Evolutionary conservation across 2,888 invertebrate genomes (phyloP).

Genomic region (Eristalis tenax): DNA sequence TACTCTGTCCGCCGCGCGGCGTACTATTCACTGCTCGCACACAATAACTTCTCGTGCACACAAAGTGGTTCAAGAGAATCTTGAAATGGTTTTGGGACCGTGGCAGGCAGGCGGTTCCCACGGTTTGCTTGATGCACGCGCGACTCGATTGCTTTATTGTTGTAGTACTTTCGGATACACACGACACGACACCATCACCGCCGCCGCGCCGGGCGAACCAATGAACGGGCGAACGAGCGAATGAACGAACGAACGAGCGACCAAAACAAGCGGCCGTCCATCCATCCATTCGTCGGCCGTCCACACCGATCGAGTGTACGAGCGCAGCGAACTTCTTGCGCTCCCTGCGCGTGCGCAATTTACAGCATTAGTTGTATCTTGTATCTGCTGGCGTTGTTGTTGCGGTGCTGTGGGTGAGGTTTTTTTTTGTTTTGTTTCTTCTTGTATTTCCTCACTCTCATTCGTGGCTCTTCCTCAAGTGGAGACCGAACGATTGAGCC

Average conservation of each 20-base stretch:
- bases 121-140: slow-evolving; percentile 74
- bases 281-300: slow-evolving; percentile 18
- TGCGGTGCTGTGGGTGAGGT: slow-evolving; percentile 5
- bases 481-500: slow-evolving; percentile 21
- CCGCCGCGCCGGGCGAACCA: neutral
- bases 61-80: slow-evolving; percentile 71
- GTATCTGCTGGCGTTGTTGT: slow-evolving; percentile 30
- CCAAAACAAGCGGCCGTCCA: slow-evolving; percentile 29
- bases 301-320: slow-evolving; percentile 34
- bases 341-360: slow-evolving; percentile 72
- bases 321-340: slow-evolving; percentile 59
- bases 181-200: slow-evolving; percentile 47
- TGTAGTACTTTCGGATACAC: slow-evolving; percentile 59
- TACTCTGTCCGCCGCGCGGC: neutral
- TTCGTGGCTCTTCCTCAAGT: slow-evolving; percentile 5
- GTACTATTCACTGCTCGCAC: slow-evolving; percentile 36
- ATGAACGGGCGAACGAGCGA: neutral
- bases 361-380: slow-evolving; percentile 67
- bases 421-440: slow-evolving; percentile 8
- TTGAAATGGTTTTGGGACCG: slow-evolving; percentile 74
- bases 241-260: neutral
- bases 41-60: slow-evolving; percentile 63
- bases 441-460: neutral
- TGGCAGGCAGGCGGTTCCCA: slow-evolving; percentile 73
- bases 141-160: slow-evolving; percentile 73